Evolutionary conservation across 2,797 vertebrate species (phyloP).

Genomic region (Gephyroberyx darwinii): DNA sequence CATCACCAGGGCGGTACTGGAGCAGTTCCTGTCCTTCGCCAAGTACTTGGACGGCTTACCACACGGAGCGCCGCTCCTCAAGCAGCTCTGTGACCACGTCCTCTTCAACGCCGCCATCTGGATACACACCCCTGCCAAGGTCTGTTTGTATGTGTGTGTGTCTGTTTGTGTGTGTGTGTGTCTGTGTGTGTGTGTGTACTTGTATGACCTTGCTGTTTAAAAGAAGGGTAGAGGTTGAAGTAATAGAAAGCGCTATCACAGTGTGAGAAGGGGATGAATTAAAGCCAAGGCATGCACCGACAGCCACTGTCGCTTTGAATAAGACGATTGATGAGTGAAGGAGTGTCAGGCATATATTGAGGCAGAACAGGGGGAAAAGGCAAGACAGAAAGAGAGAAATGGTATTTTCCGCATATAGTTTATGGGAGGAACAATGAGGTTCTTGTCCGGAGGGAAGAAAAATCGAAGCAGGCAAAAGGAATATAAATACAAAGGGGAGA

Average conservation of each 20-base stretch:
- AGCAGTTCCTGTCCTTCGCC: conserved; percentile 91
- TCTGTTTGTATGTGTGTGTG: conserved; percentile 67
- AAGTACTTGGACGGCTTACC: conserved; percentile 91
- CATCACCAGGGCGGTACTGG: conserved; percentile 90
- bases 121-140: conserved; percentile 98
- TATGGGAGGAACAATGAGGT: neutral
- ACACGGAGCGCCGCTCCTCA: conserved; percentile 89
- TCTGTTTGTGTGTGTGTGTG: conserved; percentile 16
- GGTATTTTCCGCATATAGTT: neutral
- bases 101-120: conserved; percentile 93
- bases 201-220: conserved; percentile 47
- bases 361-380: neutral
- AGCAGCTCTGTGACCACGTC: conserved; percentile 91
- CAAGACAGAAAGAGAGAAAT: neutral
- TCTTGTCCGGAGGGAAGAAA: conserved; percentile 16
- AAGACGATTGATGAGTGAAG: neutral
- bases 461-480: conserved; percentile 26
- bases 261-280: neutral
- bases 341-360: neutral
- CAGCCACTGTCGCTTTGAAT: neutral
- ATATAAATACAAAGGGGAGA: conserved; percentile 17
- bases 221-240: neutral
- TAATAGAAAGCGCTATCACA: neutral
- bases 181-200: conserved; percentile 14
- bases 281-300: neutral